Conservation (phyloP, 2,113 vertebrate genomes). For the Cyprinodon variegatus region DNA sequence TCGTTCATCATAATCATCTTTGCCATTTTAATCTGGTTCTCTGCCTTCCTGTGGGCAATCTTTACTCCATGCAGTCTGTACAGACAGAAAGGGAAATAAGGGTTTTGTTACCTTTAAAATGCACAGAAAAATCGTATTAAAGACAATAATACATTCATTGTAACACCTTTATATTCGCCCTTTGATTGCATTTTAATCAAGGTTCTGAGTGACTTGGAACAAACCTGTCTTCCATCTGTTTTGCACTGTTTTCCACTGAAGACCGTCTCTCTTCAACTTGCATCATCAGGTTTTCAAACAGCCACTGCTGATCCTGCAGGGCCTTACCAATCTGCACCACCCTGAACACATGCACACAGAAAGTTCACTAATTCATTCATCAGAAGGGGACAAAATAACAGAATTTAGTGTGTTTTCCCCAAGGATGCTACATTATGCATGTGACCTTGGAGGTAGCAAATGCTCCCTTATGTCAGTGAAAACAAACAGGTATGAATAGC, state of each 20-base stretch:
- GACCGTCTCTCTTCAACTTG: constrained; percentile 82
- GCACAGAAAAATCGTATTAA: constrained; percentile 17
- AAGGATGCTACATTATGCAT: constrained; percentile 59
- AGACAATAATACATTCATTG: constrained; percentile 33
- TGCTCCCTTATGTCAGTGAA: constrained; percentile 61
- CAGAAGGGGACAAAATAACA: constrained; percentile 29
- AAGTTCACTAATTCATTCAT: constrained; percentile 58
- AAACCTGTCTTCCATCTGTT: constrained; percentile 82
- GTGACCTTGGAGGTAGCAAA: constrained; percentile 67
- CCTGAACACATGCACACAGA: constrained; percentile 57
- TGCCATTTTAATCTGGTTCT: constrained; percentile 99
- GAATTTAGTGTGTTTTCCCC: constrained; percentile 57
- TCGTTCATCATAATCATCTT: constrained; percentile 98
- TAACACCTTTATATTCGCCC: background rate
- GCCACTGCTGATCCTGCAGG: constrained; percentile 81
- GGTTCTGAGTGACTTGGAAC: constrained; percentile 7
- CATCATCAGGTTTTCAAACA: constrained; percentile 80
- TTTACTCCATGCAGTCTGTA: constrained; percentile 92
- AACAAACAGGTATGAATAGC: constrained; percentile 69
- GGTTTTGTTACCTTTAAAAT: constrained; percentile 35
- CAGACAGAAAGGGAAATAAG: constrained; percentile 45
- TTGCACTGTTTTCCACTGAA: constrained; percentile 79
- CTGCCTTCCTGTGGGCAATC: constrained; percentile 91
- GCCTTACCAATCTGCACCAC: constrained; percentile 80
- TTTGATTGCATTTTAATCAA: constrained; percentile 25